A percentile compares a stretch with the other conserved stretches of the same genome.
Evolutionary conservation across 37 sponge, comb jelly and placozoan species (phyloP).

Genomic region (Petrosia ficiformis): DNA sequence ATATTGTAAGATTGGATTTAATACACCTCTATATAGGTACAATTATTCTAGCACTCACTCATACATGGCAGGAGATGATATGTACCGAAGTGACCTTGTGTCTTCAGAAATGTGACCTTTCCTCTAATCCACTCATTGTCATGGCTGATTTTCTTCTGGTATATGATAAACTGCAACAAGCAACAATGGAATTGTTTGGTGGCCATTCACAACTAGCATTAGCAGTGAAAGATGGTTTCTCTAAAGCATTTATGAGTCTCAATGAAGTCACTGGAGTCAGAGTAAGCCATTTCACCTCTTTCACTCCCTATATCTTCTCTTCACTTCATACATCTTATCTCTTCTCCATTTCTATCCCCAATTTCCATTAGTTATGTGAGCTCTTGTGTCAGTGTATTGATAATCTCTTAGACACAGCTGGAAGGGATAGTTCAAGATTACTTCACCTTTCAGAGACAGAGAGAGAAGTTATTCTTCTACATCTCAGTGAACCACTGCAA

Average conservation of each 20-base stretch:
- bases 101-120: not conserved
- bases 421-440: conserved; percentile 18
- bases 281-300: no score
- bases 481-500: conserved; percentile 58
- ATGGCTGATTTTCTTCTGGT: conserved; percentile 24
- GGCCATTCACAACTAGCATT: conserved; percentile 57
- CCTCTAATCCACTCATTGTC: conserved; percentile 28
- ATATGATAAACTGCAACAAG: conserved; percentile 51
- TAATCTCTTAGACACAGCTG: conserved; percentile 37
- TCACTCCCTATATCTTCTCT: no score
- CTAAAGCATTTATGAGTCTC: conserved; percentile 47
- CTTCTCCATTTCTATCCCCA: no score
- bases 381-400: conserved; percentile 39
- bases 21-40: no score
- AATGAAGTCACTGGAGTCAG: conserved; percentile 50
- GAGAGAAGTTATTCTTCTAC: conserved; percentile 36
- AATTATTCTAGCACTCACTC: conserved; percentile 27
- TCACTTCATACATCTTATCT: no score
- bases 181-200: conserved; percentile 76
- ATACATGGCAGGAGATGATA: conserved; percentile 41
- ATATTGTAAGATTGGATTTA: no score
- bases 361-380: conserved; percentile 62
- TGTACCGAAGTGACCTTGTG: conserved; percentile 1
- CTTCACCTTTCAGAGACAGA: conserved; percentile 21
- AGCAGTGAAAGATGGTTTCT: conserved; percentile 65